phyloP scores from a whole-genome alignment of 2,888 invertebrate genomes.

The Dynastes hyllus region DNA sequence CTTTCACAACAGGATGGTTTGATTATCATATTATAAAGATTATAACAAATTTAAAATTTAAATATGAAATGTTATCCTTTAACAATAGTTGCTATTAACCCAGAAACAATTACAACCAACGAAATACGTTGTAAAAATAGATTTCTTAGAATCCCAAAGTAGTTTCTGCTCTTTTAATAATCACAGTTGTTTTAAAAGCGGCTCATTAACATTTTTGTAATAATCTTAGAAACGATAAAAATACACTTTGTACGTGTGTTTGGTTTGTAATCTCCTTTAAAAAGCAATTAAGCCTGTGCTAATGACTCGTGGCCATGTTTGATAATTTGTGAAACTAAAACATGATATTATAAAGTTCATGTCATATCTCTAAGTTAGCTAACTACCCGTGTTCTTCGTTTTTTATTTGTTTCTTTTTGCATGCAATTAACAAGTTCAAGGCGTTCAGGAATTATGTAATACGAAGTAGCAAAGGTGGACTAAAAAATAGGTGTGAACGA shows the following conservation, averaged over 20 bases:
- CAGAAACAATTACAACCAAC: too few species aligned
- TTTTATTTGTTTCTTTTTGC: not conserved
- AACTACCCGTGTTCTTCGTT: not conserved
- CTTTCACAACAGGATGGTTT: not conserved
- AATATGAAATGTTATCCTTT: not conserved
- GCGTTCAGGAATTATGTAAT: too few species aligned
- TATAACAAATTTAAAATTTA: not conserved
- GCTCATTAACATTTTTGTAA: constrained; percentile 26
- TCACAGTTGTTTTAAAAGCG: constrained; percentile 11
- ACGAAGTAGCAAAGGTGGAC: too few species aligned
- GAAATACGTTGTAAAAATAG: not conserved
- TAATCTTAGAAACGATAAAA: constrained; percentile 31
- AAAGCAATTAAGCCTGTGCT: constrained; percentile 23
- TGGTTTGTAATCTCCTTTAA: constrained; percentile 21
- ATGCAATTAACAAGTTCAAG: constrained; percentile 3
- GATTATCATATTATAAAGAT: not conserved
- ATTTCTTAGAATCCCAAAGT: not conserved
- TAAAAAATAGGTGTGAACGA: too few species aligned
- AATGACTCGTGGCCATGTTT: constrained; percentile 5
- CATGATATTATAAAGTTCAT: constrained; percentile 3
- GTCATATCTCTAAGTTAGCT: not conserved
- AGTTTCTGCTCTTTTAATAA: not conserved
- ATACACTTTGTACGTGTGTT: constrained; percentile 19
- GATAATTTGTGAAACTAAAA: constrained; percentile 21
- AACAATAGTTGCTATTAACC: too few species aligned